Base-by-base conservation (phyloP, 2,113 vertebrate species). In the Megaceryle maxima region DNA sequence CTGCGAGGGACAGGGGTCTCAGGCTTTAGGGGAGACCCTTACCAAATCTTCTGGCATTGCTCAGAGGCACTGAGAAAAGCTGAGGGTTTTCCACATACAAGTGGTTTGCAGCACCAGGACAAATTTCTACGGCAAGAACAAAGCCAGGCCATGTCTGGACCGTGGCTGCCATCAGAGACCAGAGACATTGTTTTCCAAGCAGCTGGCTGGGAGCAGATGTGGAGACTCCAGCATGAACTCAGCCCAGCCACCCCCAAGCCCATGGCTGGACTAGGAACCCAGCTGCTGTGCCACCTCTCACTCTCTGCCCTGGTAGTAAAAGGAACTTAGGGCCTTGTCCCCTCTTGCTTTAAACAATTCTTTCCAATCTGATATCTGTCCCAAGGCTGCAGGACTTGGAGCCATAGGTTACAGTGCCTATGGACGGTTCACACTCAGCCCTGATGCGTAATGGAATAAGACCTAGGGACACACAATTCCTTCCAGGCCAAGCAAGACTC, bases 111-210 rank as follows among this genome's bases (percentile, higher is more conserved):
- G 68, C 29, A 78, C 16, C 1, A 0, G 64, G 29, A 70, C 57
- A 48, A 7, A 39, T 76, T 68, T 39, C 50, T 43, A 4, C 0
- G 0, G 9, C 0, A 14, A 64, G 64, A 46, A 85, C n/a, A 76
- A 68, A 90, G 53, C 48, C 62, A 41, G 16, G 66, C 72, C 35
- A 50, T 66, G 59, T 7, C 31, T 1, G 0, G 21, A 5, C n/a
- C 3, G 0, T 0, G 1, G 41, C 46, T 84, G 69, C 73, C 1
- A 0, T 25, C 0, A 0, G 22, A 91, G 76, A 57, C 7, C 60
- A 46, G 64, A 46, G 62, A 15, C 0, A 4, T 9, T 57, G 78
- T 76, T 66, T 77, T 67, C 55, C 14, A 1, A 81, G 35, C 55
- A 81, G 80, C 75, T 59, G 91, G 13, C 76, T 78, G 64, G 41